Base-by-base conservation (phyloP, 2,113 vertebrate genomes). In the Entelurus aequoreus region DNA sequence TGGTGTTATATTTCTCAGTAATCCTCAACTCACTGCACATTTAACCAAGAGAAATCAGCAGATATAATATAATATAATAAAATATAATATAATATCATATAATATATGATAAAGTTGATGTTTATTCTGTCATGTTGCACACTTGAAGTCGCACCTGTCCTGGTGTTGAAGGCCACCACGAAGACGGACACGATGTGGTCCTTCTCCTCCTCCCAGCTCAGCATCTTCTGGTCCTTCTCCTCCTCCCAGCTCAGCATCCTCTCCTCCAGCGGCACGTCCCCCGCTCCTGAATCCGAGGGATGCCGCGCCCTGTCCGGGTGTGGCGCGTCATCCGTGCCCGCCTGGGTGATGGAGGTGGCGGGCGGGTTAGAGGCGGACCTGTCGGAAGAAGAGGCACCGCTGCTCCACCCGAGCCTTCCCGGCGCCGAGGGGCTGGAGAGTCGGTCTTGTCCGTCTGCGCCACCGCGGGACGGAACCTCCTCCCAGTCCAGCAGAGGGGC, bases 111-210 rank as follows among this genome's bases (percentile, higher is more conserved):
- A 3, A 28, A 28, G 28, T 28, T 28, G 28, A 28, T 28, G 28
- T 28, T 28, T 28, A 28, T 28, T 28, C 28, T 28, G 28, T 4
- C 28, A 28, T 28, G 36, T 16, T 48, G 12, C 14, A 71, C 35
- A 71, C 63, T 48, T 28, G 0, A 57, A 52, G 50, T 42, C 92
- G 90, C 86, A 96, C 94, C 94, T 66, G 94, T 92, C 90, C 94
- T 92, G 60, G 94, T 91, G 37, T 96, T 94, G 85, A 97, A 97
- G 55, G 94, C 89, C 60, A 97, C 94, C 85, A 97, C 94, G 77
- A 96, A 96, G 47, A 96, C 94, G 2, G 94, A 93, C 79, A 94
- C 91, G 66, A 96, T 93, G 79, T 95, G 94, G 81, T 95, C 94
- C 85, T 93, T 92, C 60, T 91, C 89, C 81, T 95, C 93, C 81